Conservation (phyloP, 2,797 vertebrate species). For the Micrastur ruficollis region DNA sequence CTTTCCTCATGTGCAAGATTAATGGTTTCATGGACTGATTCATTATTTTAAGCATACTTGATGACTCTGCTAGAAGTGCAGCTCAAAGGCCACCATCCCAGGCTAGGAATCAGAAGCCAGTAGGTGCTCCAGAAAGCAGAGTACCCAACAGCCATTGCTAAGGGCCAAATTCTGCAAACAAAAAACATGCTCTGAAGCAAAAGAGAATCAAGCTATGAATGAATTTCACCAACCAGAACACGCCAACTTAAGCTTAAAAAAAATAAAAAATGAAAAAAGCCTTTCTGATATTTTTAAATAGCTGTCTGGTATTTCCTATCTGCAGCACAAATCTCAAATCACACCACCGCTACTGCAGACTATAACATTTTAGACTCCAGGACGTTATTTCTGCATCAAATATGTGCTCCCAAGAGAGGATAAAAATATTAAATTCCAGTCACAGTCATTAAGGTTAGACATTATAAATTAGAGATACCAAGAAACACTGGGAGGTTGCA, state of each 20-base stretch:
- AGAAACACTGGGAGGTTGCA: not conserved
- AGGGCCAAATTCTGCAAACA: not conserved
- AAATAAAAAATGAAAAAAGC: not conserved
- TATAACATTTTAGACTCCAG: not conserved
- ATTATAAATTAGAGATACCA: constrained; percentile 1
- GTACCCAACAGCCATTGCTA: not conserved
- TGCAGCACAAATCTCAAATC: not conserved
- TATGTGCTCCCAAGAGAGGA: not conserved
- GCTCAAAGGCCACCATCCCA: not conserved
- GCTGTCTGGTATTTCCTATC: not conserved
- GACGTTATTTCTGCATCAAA: not conserved
- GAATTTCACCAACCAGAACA: not conserved
- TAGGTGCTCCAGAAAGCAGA: not conserved
- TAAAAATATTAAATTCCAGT: constrained; percentile 11
- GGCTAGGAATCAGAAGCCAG: not conserved
- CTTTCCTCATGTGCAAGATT: not conserved
- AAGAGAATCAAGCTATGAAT: not conserved
- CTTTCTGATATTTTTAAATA: not conserved
- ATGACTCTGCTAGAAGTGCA: not conserved
- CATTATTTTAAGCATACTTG: not conserved
- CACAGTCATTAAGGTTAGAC: not conserved
- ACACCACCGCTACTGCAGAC: not conserved
- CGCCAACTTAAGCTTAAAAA: not conserved
- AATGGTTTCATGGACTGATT: not conserved
- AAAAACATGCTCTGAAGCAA: not conserved